These are phyloP conservation scores for Hesperia comma DNA, from an alignment of 2,888 invertebrate genomes.

Conservation along the genomic window DNA sequence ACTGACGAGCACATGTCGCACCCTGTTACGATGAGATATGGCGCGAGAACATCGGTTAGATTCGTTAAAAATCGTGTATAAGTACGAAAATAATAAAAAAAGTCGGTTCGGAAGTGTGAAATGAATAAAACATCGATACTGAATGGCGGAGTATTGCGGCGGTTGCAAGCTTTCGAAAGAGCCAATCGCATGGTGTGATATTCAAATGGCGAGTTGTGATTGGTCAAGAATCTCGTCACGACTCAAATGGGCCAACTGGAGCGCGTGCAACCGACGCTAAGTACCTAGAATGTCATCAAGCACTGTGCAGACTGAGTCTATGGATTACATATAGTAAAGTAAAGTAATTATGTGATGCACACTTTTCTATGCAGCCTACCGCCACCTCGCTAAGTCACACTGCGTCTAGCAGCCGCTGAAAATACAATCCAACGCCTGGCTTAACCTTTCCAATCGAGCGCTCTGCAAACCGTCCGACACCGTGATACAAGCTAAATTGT, in stretches of 20 bases:
- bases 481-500: background rate
- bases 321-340: slow-evolving; percentile 50
- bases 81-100: slow-evolving; percentile 48
- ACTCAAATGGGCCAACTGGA: slow-evolving; percentile 3
- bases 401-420: slow-evolving; percentile 51
- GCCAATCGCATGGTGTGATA: slow-evolving; percentile 27
- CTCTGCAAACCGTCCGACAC: slow-evolving; percentile 39
- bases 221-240: slow-evolving; percentile 10
- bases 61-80: slow-evolving; percentile 51
- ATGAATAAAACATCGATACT: slow-evolving; percentile 67
- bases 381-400: slow-evolving; percentile 58
- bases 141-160: slow-evolving; percentile 51
- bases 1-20: slow-evolving; percentile 21
- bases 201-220: slow-evolving; percentile 5
- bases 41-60: slow-evolving; percentile 44
- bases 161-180: slow-evolving; percentile 41
- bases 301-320: slow-evolving; percentile 54
- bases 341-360: slow-evolving; percentile 54
- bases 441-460: slow-evolving; percentile 38
- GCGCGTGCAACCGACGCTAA: slow-evolving; percentile 38
- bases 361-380: slow-evolving; percentile 59
- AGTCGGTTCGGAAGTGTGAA: slow-evolving; percentile 63
- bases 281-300: slow-evolving; percentile 49
- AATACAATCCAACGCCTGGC: slow-evolving; percentile 47
- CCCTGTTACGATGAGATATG: slow-evolving; percentile 22